Evolutionary conservation across 1,140 invertebrate species (phyloP).

Genomic region (Pseudachorutes palmiensis): DNA sequence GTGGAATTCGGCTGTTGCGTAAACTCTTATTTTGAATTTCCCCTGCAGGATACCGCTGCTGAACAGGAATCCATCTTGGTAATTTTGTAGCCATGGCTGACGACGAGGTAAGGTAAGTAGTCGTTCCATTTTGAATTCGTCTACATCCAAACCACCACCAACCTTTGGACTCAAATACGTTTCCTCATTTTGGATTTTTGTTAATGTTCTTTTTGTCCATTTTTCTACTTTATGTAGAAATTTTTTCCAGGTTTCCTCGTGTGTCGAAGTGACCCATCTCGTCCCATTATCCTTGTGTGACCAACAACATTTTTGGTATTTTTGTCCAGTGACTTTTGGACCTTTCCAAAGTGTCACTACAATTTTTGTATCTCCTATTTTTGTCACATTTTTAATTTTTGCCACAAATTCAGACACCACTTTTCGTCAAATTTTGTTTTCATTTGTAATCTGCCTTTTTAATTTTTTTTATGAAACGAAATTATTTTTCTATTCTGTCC

Average conservation of each 20-base stretch:
- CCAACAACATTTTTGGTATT: conserved; percentile 2
- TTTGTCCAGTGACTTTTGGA: too few species aligned
- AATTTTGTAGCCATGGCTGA: conserved; percentile 61
- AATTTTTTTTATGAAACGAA: too few species aligned
- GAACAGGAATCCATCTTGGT: background rate
- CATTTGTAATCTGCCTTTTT: too few species aligned
- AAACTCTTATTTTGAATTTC: too few species aligned
- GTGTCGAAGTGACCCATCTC: background rate
- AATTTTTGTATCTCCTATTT: too few species aligned
- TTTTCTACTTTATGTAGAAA: conserved; percentile 20
- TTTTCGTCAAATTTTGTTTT: too few species aligned
- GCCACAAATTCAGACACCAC: too few species aligned
- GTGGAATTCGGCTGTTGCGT: too few species aligned
- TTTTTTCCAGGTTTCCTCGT: conserved; percentile 18
- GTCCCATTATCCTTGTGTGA: conserved; percentile 13
- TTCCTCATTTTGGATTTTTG: conserved; percentile 9
- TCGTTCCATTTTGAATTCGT: conserved; percentile 10
- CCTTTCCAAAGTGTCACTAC: too few species aligned
- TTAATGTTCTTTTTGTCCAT: background rate
- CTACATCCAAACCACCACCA: background rate
- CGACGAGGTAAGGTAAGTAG: conserved; percentile 78
- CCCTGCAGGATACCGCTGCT: too few species aligned
- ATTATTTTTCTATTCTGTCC: too few species aligned
- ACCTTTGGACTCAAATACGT: background rate
- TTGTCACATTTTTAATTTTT: too few species aligned